Percentiles rank a stretch among this genome's conserved stretches.
Conservation (phyloP, 2,797 vertebrate genomes). For the Melanotaenia trifasciata region DNA sequence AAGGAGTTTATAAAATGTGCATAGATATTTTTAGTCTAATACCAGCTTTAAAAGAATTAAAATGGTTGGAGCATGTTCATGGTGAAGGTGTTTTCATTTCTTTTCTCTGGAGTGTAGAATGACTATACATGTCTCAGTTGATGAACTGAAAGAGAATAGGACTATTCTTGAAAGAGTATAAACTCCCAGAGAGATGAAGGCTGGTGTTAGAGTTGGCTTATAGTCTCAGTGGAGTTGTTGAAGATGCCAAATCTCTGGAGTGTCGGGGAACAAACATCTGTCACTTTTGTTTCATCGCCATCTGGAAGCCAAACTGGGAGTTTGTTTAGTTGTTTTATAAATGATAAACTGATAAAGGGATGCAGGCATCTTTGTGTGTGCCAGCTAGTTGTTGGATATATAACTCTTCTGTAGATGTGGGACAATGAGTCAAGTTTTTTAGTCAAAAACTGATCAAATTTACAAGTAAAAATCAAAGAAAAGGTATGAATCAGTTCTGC, state of each 20-base stretch:
- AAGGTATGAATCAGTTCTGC: too few relatives aligned
- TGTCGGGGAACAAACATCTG: slow-evolving; percentile 67
- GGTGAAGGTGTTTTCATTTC: background rate
- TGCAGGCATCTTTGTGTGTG: background rate
- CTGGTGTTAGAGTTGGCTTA: slow-evolving; percentile 48
- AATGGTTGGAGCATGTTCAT: background rate
- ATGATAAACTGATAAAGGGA: slow-evolving; percentile 13
- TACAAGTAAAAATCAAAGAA: background rate
- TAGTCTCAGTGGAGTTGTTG: slow-evolving; percentile 53
- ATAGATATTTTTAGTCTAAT: background rate
- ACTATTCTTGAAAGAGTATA: slow-evolving; percentile 45
- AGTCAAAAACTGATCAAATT: background rate
- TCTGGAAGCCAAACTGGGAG: slow-evolving; percentile 48
- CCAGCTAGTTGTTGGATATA: slow-evolving; percentile 5
- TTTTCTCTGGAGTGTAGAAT: slow-evolving; percentile 19
- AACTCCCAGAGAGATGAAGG: slow-evolving; percentile 53
- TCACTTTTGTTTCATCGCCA: slow-evolving; percentile 58
- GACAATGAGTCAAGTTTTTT: background rate
- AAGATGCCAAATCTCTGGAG: slow-evolving; percentile 43
- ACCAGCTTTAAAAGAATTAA: background rate
- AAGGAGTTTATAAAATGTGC: background rate
- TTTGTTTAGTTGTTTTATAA: slow-evolving; percentile 11
- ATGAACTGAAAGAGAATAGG: slow-evolving; percentile 41
- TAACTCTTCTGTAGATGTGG: background rate
- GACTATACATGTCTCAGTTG: slow-evolving; percentile 30